Percentiles rank a stretch among this genome's conserved stretches.
Conservation (phyloP, 2,113 vertebrate genomes). For the Actenoides lindsayi region DNA sequence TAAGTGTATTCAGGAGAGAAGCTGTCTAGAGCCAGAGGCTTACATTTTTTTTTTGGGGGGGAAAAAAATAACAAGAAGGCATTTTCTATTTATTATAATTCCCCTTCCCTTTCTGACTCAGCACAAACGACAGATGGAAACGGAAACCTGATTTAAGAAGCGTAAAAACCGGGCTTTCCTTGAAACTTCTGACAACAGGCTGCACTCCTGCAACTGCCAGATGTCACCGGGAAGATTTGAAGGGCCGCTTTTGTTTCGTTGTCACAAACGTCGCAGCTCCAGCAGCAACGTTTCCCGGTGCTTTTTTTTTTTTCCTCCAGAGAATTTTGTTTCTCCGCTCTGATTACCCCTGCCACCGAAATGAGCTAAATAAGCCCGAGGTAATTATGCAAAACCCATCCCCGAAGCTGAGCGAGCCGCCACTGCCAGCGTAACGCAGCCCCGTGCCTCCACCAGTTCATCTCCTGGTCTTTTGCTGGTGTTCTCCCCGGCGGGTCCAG, state of each 20-base stretch:
- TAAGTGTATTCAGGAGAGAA: not conserved
- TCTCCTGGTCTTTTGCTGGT: not conserved
- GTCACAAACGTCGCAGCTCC: not conserved
- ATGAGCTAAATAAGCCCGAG: not conserved
- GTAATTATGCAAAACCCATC: not conserved
- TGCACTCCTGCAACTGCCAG: not conserved
- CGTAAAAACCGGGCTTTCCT: not conserved
- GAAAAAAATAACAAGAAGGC: accelerated
- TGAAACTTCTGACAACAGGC: not conserved
- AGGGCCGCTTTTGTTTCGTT: not conserved
- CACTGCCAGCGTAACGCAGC: no score
- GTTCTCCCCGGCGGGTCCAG: not conserved
- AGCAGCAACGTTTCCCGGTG: not conserved
- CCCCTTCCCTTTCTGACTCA: not conserved
- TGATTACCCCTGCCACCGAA: no score
- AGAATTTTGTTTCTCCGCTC: not conserved
- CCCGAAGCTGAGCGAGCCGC: not conserved
- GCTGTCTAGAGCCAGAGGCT: not conserved
- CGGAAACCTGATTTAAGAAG: not conserved
- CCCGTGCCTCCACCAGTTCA: not conserved
- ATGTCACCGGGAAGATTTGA: not conserved
- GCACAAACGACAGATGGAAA: not conserved
- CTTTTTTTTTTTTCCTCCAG: not conserved
- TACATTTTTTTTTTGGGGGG: accelerated
- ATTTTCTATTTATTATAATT: not conserved